These are phyloP conservation scores for Terrapene triunguis DNA, from an alignment of 2,113 vertebrate species.

Conservation along the genomic window DNA sequence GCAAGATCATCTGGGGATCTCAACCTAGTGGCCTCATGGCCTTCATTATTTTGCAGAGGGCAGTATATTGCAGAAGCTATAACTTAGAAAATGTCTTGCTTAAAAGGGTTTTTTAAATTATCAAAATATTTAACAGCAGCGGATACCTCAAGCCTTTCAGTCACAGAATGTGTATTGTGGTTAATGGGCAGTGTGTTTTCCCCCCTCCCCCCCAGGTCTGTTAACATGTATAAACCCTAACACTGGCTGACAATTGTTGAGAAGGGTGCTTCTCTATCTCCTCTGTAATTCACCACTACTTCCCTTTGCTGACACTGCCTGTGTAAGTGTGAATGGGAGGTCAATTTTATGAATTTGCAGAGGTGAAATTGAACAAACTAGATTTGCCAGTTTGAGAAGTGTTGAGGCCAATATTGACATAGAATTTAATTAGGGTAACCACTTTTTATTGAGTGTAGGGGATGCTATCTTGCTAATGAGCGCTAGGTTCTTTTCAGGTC, in stretches of 20 bases:
- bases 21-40: neutral
- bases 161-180: neutral
- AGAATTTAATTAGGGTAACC: neutral
- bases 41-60: neutral
- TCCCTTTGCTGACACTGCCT: neutral
- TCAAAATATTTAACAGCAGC: neutral
- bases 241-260: neutral
- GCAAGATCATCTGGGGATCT: neutral
- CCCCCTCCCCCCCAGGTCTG: neutral
- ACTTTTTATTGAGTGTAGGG: neutral
- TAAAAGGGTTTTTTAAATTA: neutral
- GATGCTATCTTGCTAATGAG: neutral
- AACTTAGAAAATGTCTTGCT: neutral
- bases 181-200: neutral
- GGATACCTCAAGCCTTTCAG: neutral
- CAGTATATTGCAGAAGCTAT: neutral
- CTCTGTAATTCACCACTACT: neutral
- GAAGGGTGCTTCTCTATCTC: neutral
- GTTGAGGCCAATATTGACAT: neutral
- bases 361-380: neutral
- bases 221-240: neutral
- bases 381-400: neutral
- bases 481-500: neutral
- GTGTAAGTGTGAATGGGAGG: neutral
- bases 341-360: neutral